Evolutionary conservation across 2,888 invertebrate genomes (phyloP), one percentile per base, ranked within the genome.

Genomic region (Andrena dorsata): DNA sequence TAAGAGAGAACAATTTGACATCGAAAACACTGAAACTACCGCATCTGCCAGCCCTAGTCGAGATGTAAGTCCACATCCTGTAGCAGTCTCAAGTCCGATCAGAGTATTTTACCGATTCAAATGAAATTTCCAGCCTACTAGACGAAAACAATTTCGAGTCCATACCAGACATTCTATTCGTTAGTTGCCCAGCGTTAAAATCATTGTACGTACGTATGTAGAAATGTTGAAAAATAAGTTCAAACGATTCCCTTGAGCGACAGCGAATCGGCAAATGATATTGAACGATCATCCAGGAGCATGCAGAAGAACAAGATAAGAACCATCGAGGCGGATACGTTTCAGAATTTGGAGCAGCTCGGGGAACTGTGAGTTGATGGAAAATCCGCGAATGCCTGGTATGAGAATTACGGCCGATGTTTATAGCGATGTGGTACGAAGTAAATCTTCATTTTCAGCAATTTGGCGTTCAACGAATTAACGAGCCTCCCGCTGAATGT

Each of bases 331-430:
- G 90, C 93, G 68, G 90, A 90, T 58, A 94, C 95, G 35, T 95
- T 95, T 90, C 90, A 87, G 73, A 94, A 94, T 85, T 89, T 95
- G 60, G 86, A 84, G 13, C 90, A 94, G 64, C 93, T 95, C 26
- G 86, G 92, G 75, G 95, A 95, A 89, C 92, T 95, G 95, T 95
- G 92, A 95, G 95, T 94, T 92, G 76, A 26, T 10, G 2, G 10
- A 32, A 73, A 64, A 23, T 5, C 28, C n/a, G 60, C 47, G 41
- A 61, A 4, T 56, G 10, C 4, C 23, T 20, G 26, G 20, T 4
- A 53, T n/a, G 7, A 6, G 16, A 49, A 26, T 69, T 23, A 3
- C n/a, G 1, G 28, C 13, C 6, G 2, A n/a, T n/a, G 20, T 23
- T n/a, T 23, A n/a, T 49, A 30, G 28, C 5, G 47, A 7, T 13